Base-by-base conservation (phyloP, 2,888 invertebrate genomes). In the Helleia helle region DNA sequence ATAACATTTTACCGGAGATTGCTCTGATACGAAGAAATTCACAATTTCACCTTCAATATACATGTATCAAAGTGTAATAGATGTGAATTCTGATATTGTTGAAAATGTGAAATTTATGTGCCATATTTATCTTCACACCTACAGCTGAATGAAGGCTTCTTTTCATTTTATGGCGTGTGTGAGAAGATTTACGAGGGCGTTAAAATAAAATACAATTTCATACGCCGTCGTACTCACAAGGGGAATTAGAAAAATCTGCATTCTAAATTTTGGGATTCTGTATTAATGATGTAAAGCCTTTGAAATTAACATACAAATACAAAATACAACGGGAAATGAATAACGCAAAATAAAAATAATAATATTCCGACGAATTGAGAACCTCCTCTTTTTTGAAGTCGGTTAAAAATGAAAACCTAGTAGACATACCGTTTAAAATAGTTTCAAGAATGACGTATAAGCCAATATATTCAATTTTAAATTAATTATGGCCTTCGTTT, bases 131-230 rank as follows among this genome's bases (percentile, higher is more conserved):
- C 53, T 54, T 42, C 56, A 58, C 58, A 62, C 59, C 59, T 58
- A 59, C 59, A 54, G 56, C 51, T 61, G 59, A 62, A 70, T 58
- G 62, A 64, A 66, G 61, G 63, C 56, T 62, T 60, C 55, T 55
- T 69, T 62, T 66, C 65, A 63, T 72, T 71, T 73, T 68, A 69
- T 62, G 62, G 60, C 65, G 54, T 52, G 55, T 58, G 58, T 59
- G 53, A 52, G 51, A 58, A 73, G 76, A 83, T 83, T 81, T 81
- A 83, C 71, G 73, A 59, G 54, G 52, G 58, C 62, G 68, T 72
- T 74, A 71, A 75, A 77, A 72, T 74, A 76, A 76, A 79, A 80
- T 76, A 80, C 72, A 77, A 72, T 81, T 76, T 75, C 71, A 69
- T 70, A 62, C 62, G 52, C 48, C 53, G 56, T 58, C 58, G 62